phyloP scores from a whole-genome alignment of 2,113 vertebrate species.

The Rhabdomys dilectus region DNA sequence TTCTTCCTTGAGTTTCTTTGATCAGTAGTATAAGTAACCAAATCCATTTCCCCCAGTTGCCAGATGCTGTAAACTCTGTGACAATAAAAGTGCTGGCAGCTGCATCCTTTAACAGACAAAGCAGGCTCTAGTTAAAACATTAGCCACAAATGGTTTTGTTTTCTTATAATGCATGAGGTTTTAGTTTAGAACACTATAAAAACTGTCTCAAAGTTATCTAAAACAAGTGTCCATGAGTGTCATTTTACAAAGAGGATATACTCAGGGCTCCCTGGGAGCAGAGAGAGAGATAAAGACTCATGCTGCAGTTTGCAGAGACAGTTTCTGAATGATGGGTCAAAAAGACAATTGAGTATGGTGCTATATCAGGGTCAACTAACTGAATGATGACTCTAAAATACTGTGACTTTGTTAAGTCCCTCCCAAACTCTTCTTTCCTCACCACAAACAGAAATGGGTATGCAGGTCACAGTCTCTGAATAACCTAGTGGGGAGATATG shows the following conservation, averaged over 20 bases:
- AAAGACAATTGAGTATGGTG: not conserved
- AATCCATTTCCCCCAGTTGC: not conserved
- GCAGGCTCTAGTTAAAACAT: not conserved
- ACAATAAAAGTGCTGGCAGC: not conserved
- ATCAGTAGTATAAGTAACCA: not conserved
- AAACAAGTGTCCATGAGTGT: constrained; percentile 27
- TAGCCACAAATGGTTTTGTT: not conserved
- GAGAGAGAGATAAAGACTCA: constrained; percentile 35
- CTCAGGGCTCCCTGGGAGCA: not conserved
- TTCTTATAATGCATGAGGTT: not conserved
- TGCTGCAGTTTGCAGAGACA: constrained; percentile 8
- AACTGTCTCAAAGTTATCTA: constrained; percentile 13
- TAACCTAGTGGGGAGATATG: not conserved
- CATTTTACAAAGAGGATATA: constrained; percentile 5
- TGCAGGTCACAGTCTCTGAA: not conserved
- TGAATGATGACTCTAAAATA: not conserved
- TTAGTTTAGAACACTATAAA: constrained; percentile 54
- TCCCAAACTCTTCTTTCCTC: not conserved
- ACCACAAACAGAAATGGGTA: not conserved
- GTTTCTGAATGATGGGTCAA: not conserved
- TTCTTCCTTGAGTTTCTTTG: no score
- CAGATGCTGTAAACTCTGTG: not conserved
- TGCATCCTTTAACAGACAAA: not conserved
- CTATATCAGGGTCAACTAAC: not conserved
- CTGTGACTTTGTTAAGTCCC: not conserved